These are phyloP conservation scores for Channa argus DNA, from an alignment of 2,113 vertebrate species.

Conservation along the genomic window DNA sequence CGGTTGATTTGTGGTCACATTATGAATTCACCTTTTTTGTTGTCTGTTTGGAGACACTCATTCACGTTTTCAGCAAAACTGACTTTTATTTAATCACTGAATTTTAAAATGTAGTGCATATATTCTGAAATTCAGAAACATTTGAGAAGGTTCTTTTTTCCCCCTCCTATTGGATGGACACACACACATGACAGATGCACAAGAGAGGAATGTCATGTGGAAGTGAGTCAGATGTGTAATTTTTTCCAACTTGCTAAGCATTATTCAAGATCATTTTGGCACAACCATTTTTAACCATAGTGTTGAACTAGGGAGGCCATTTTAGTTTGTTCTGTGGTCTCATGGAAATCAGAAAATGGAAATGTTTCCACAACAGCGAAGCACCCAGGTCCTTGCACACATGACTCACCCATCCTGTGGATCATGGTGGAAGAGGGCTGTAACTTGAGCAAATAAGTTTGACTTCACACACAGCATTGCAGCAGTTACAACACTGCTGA, in stretches of 20 bases:
- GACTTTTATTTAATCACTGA: neutral
- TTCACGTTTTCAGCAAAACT: neutral
- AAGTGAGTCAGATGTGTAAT: slow-evolving; percentile 63
- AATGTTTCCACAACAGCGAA: slow-evolving; percentile 77
- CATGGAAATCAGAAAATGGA: slow-evolving; percentile 83
- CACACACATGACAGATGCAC: slow-evolving; percentile 25
- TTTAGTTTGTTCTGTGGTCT: slow-evolving; percentile 77
- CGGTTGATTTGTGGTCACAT: neutral
- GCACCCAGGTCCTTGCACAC: slow-evolving; percentile 72
- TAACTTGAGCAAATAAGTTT: slow-evolving; percentile 76
- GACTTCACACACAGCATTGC: slow-evolving; percentile 51
- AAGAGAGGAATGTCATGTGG: slow-evolving; percentile 27
- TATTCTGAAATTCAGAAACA: neutral
- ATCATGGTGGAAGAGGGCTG: slow-evolving; percentile 71
- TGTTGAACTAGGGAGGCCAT: slow-evolving; percentile 75
- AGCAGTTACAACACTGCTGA: slow-evolving; percentile 48
- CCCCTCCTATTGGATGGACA: neutral
- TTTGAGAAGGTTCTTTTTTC: slow-evolving; percentile 20
- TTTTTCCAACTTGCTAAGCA: slow-evolving; percentile 59
- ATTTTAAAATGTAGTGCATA: no score
- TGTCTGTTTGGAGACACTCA: neutral
- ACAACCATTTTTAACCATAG: slow-evolving; percentile 45
- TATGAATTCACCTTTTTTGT: neutral
- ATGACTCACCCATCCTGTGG: slow-evolving; percentile 82
- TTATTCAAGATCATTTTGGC: slow-evolving; percentile 59